These are phyloP conservation scores for Drosophila gaucha DNA, from an alignment of 2,888 invertebrate species.

Conservation along the genomic window DNA sequence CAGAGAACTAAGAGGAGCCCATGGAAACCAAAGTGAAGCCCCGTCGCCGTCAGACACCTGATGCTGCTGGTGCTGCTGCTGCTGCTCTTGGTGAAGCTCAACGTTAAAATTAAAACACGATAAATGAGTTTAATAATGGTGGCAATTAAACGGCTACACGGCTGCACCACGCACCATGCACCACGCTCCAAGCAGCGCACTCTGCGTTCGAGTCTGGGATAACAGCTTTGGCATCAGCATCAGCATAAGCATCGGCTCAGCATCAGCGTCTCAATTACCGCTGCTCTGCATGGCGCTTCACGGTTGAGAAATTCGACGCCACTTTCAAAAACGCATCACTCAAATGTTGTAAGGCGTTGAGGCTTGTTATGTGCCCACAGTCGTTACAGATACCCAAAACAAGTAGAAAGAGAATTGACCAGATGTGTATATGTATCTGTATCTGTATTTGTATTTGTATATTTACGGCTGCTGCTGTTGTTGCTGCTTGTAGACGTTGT, in stretches of 20 bases:
- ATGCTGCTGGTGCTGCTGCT: constrained; percentile 34
- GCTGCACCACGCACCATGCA: constrained; percentile 41
- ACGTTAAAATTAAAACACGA: constrained; percentile 78
- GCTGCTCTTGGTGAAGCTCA: constrained; percentile 51
- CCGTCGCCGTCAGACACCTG: constrained; percentile 45
- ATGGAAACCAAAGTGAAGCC: constrained; percentile 48
- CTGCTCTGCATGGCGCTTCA: constrained; percentile 79
- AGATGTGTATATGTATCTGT: constrained; percentile 38
- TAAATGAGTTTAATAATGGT: constrained; percentile 82
- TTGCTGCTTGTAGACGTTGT: constrained; percentile 7
- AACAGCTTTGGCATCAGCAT: constrained; percentile 32
- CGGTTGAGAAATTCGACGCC: constrained; percentile 80
- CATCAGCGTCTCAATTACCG: constrained; percentile 74
- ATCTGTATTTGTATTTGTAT: constrained; percentile 7
- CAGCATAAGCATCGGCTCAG: constrained; percentile 49
- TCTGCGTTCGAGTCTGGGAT: constrained; percentile 12
- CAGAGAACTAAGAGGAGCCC: constrained; percentile 13
- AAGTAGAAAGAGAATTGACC: constrained; percentile 23
- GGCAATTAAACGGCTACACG: constrained; percentile 77
- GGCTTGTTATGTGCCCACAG: constrained; percentile 61
- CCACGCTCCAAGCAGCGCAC: constrained; percentile 22
- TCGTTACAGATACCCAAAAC: constrained; percentile 54
- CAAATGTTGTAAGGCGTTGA: constrained; percentile 73
- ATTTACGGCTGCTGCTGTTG: neutral
- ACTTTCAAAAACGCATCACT: constrained; percentile 78